phyloP scores from a whole-genome alignment of 2,888 invertebrate genomes.

The Himalopsyche japonica region DNA sequence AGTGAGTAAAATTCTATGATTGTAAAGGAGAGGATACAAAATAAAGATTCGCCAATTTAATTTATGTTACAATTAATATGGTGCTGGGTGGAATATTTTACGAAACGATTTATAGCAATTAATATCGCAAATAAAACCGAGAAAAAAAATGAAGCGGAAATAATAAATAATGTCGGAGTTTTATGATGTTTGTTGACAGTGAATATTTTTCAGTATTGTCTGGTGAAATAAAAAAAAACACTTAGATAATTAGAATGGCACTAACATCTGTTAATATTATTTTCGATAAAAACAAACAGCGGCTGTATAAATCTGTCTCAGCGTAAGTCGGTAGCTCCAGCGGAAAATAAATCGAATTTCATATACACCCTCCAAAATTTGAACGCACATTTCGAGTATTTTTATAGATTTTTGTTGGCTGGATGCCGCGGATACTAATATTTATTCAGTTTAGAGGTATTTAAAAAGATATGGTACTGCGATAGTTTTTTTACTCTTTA shows the following conservation, averaged over 20 bases:
- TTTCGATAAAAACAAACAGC: background rate
- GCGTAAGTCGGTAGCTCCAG: conserved; percentile 16
- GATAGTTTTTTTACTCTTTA: background rate
- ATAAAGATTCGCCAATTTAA: too few relatives aligned
- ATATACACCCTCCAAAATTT: conserved; percentile 20
- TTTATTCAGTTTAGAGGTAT: conserved; percentile 30
- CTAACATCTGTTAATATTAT: background rate
- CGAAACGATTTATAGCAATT: too few relatives aligned
- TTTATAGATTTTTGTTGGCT: conserved; percentile 33
- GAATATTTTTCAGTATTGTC: background rate
- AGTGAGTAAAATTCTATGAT: too few relatives aligned
- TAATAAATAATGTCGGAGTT: background rate
- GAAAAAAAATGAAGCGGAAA: background rate
- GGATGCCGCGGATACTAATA: conserved; percentile 22
- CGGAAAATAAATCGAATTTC: conserved; percentile 11
- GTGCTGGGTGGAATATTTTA: too few relatives aligned
- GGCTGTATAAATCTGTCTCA: conserved; percentile 27
- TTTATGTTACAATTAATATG: too few relatives aligned
- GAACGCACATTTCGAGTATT: conserved; percentile 22
- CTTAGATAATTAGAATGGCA: background rate
- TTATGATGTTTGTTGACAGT: background rate
- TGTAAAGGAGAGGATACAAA: too few relatives aligned
- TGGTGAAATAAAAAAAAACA: background rate
- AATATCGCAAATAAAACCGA: too few relatives aligned
- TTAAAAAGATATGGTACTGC: conserved; percentile 2